phyloP scores from a whole-genome alignment of 2,888 invertebrate species.

The Agriotes lineatus region DNA sequence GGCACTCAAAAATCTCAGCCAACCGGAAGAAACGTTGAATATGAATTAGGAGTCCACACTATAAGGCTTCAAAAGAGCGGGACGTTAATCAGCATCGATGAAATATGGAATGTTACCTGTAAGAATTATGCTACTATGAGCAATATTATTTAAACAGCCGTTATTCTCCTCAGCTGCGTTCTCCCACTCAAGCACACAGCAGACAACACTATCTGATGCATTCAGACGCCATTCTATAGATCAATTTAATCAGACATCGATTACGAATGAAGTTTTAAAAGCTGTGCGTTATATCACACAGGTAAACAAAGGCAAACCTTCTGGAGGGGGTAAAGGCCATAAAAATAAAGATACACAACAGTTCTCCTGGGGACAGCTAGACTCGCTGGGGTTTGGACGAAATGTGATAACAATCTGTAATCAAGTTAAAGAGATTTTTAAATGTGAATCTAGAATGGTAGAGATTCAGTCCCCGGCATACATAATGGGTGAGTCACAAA shows the following conservation, averaged over 20 bases:
- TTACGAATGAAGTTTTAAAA: constrained; percentile 71
- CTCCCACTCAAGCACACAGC: constrained; percentile 54
- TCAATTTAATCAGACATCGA: constrained; percentile 69
- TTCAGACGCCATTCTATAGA: constrained; percentile 64
- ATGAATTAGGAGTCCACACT: constrained; percentile 71
- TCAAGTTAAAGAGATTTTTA: constrained; percentile 67
- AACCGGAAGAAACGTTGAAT: constrained; percentile 54
- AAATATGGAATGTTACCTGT: constrained; percentile 67
- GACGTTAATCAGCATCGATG: constrained; percentile 69
- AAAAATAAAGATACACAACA: constrained; percentile 44
- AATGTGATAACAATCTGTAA: constrained; percentile 69
- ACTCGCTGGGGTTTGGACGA: constrained; percentile 64
- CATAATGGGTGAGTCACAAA: constrained; percentile 67
- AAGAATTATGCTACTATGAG: constrained; percentile 28
- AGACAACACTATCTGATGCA: constrained; percentile 50
- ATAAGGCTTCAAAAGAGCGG: constrained; percentile 71
- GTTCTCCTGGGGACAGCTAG: constrained; percentile 60
- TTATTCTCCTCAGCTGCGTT: constrained; percentile 52
- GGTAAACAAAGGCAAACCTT: constrained; percentile 45
- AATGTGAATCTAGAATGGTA: constrained; percentile 68
- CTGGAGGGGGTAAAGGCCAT: constrained; percentile 2
- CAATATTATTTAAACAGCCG: not conserved
- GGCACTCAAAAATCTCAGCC: no score
- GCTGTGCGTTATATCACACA: constrained; percentile 68
- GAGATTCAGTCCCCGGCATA: constrained; percentile 70